Evolutionary conservation across 2,888 invertebrate genomes (phyloP).

Genomic region (Tenthredo notha): DNA sequence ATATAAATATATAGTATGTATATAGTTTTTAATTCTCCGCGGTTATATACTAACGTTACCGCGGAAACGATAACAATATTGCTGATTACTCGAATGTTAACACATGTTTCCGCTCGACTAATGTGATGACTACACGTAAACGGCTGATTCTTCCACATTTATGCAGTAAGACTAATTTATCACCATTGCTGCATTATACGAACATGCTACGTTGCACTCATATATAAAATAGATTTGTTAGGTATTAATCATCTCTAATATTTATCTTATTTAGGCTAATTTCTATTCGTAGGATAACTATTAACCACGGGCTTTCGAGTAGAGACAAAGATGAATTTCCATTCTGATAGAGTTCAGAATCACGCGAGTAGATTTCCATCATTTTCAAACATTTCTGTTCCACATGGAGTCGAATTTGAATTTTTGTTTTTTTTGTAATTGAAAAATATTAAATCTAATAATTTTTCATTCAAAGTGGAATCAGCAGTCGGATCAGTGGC

Average conservation of each 20-base stretch:
- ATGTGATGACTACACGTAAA: constrained; percentile 26
- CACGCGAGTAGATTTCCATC: too few species aligned
- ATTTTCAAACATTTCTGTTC: too few species aligned
- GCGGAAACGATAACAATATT: constrained; percentile 30
- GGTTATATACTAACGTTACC: not conserved
- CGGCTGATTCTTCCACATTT: not conserved
- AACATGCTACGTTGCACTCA: constrained; percentile 5
- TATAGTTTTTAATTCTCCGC: not conserved
- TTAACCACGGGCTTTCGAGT: too few species aligned
- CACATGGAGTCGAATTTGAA: too few species aligned
- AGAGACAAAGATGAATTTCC: too few species aligned
- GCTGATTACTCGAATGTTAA: constrained; percentile 47
- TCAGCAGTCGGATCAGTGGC: too few species aligned
- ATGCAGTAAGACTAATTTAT: constrained; percentile 38
- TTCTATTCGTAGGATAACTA: too few species aligned
- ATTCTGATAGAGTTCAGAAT: too few species aligned
- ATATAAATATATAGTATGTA: not conserved
- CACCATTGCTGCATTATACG: constrained; percentile 27
- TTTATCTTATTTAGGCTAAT: constrained; percentile 20
- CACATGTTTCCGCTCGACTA: constrained; percentile 45
- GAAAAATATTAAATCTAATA: too few species aligned
- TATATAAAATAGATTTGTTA: not conserved
- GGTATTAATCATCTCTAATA: not conserved
- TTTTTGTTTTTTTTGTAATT: too few species aligned
- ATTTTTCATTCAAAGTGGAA: too few species aligned